Evolutionary conservation across 1,140 invertebrate species (phyloP), one percentile per base, ranked within the genome.

Genomic region (Heterodera schachtii): DNA sequence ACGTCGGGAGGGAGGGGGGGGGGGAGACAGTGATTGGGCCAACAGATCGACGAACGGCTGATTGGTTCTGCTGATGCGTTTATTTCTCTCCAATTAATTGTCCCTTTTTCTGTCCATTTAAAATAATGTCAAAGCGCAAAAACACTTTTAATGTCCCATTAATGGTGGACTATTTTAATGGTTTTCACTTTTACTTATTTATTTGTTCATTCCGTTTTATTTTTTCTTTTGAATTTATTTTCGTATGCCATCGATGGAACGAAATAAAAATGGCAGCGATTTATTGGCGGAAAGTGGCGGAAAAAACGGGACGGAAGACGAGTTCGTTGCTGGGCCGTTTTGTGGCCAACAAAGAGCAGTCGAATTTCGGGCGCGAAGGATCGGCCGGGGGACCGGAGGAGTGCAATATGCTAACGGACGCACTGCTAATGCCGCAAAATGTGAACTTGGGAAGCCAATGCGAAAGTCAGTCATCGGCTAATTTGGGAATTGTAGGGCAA

Each of bases 371-470:
- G 11, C 11, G 49, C 49, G 11, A 52, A 52, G 6, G 49, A 8
- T 52, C 49, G 11, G 69, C n/a, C n/a, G 9, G 69, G 13, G 69
- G 41, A 2, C 31, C 69, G 69, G 44, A 71, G 19, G 69, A 71
- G 44, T 46, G 31, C 57, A 70, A 84, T 43, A 21, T 84, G 49
- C 41, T 84, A 9, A 60, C 79, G 41, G 83, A 84, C 21, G 82
- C 85, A 21, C 49, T 84, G 13, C 73, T 85, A 41, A 43, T 74
- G 60, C 83, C 83, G 11, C 83, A 84, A 44, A 84, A 67, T 31
- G 21, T 85, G 44, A 73, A 81, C 11, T 44, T 85, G 21, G 73
- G 86, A 71, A 82, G 81, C 69, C 78, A 80, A 57, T 43, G 66
- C 49, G 82, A 84, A 31, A 85, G 84, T 84, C 73, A 60, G 47